phyloP scores from a whole-genome alignment of 2,113 vertebrate species.

The Petromus typicus region DNA sequence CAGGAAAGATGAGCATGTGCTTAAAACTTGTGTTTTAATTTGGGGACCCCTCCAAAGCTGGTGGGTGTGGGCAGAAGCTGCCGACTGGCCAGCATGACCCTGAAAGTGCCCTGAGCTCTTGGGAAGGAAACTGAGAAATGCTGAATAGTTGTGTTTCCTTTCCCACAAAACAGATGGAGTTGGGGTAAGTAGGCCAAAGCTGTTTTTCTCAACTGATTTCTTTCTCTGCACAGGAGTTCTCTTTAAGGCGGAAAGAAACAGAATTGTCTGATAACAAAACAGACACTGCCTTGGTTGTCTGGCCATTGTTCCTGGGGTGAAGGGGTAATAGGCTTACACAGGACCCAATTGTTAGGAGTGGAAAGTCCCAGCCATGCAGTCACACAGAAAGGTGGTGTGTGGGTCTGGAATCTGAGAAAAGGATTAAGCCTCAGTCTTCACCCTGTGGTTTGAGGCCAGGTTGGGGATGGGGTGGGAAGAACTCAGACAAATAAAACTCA shows the following conservation, averaged over 20 bases:
- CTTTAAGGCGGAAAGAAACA: constrained; percentile 39
- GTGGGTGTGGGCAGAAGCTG: neutral
- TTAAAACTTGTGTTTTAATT: constrained; percentile 71
- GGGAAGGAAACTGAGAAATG: constrained; percentile 1
- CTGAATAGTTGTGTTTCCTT: neutral
- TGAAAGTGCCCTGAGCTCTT: neutral
- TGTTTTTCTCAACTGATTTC: constrained; percentile 50
- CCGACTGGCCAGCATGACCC: neutral
- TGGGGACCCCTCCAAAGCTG: neutral
- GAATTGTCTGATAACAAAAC: constrained; percentile 52
- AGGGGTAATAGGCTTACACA: neutral
- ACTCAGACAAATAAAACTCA: neutral
- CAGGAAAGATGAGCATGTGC: constrained; percentile 31
- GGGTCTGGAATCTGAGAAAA: neutral
- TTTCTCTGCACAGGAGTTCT: constrained; percentile 44
- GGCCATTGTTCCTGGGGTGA: neutral
- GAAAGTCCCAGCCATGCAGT: neutral
- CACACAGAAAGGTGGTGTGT: neutral
- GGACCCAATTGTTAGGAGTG: neutral
- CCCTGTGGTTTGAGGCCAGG: neutral
- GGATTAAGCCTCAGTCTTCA: neutral
- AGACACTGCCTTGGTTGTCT: constrained; percentile 4
- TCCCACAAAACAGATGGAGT: neutral
- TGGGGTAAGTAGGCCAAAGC: neutral
- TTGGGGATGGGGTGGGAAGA: neutral